Evolutionary conservation across 2,888 invertebrate species (phyloP).

Genomic region (Sarcophaga variegata): DNA sequence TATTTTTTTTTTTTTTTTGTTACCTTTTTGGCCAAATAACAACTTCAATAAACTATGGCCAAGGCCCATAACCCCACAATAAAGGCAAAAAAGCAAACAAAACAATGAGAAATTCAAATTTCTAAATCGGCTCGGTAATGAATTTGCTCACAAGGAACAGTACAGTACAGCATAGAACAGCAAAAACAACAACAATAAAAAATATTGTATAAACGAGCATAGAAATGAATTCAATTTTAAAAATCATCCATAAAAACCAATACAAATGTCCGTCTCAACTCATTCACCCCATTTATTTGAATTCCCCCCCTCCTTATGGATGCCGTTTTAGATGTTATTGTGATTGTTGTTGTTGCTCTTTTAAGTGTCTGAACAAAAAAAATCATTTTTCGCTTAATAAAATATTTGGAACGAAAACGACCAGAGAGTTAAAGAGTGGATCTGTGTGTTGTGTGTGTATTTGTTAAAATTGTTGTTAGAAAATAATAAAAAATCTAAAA

Average conservation of each 20-base stretch:
- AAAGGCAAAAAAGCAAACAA: not conserved
- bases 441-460: conserved; percentile 15
- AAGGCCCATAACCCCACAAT: conserved; percentile 45
- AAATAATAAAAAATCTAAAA: conserved; percentile 52
- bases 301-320: not conserved
- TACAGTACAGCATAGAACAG: too few relatives aligned
- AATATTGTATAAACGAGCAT: conserved; percentile 6
- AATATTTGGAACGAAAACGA: conserved; percentile 70
- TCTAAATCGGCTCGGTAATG: conserved; percentile 57
- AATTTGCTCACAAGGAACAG: conserved; percentile 37
- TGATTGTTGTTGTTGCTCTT: not conserved
- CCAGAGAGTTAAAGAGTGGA: not conserved
- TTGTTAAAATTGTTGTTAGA: conserved; percentile 57
- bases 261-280: conserved; percentile 24
- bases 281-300: not conserved
- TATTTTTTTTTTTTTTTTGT: not conserved
- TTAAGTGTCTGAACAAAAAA: conserved; percentile 67
- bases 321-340: not conserved
- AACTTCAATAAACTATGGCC: conserved; percentile 37
- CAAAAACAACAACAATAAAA: conserved; percentile 24
- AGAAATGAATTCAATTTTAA: conserved; percentile 52
- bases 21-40: conserved; percentile 31
- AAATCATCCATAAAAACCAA: conserved; percentile 73
- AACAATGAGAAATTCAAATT: conserved; percentile 45
- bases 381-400: conserved; percentile 79